Percentiles rank a stretch among this genome's conserved stretches.
These are phyloP conservation scores for Atopsyche davidsoni DNA, from an alignment of 1,140 invertebrate species.

Conservation along the genomic window DNA sequence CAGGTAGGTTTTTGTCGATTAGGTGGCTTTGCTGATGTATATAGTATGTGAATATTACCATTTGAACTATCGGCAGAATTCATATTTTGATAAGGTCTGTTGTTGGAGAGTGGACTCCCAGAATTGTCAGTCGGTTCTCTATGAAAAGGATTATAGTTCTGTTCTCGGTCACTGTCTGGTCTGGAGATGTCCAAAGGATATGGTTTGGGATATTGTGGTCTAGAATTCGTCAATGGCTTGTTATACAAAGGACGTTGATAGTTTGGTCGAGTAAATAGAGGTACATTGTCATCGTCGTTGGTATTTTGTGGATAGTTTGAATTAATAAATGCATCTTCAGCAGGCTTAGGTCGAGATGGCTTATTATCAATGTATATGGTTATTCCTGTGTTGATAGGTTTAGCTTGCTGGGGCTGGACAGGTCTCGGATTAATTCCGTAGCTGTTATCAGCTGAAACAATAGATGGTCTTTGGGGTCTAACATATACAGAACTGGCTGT, in stretches of 20 bases:
- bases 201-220: slow-evolving; percentile 22
- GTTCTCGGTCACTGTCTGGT: slow-evolving; percentile 1
- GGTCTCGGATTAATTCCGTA: slow-evolving; percentile 23
- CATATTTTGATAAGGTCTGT: slow-evolving; percentile 14
- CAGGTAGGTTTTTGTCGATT: too few species aligned
- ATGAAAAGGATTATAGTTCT: slow-evolving; percentile 19
- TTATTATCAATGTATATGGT: slow-evolving; percentile 29
- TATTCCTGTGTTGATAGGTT: slow-evolving; percentile 24
- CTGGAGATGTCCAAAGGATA: slow-evolving; percentile 7
- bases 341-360: slow-evolving; percentile 18
- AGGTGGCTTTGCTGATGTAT: too few species aligned
- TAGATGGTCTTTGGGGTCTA: slow-evolving; percentile 17
- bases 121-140: slow-evolving; percentile 28
- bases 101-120: slow-evolving; percentile 1
- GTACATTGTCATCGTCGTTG: slow-evolving; percentile 18
- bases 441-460: neutral
- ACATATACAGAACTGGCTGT: slow-evolving; percentile 1
- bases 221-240: slow-evolving; percentile 16
- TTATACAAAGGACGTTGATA: slow-evolving; percentile 25
- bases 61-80: neutral
- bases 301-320: slow-evolving; percentile 11
- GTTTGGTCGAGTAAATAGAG: slow-evolving; percentile 24
- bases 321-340: slow-evolving; percentile 11
- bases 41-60: too few species aligned
- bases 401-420: slow-evolving; percentile 5